A percentile compares a stretch with the other conserved stretches of the same genome.
phyloP scores from a whole-genome alignment of 1,140 invertebrate genomes.

The Sitobion miscanthi region DNA sequence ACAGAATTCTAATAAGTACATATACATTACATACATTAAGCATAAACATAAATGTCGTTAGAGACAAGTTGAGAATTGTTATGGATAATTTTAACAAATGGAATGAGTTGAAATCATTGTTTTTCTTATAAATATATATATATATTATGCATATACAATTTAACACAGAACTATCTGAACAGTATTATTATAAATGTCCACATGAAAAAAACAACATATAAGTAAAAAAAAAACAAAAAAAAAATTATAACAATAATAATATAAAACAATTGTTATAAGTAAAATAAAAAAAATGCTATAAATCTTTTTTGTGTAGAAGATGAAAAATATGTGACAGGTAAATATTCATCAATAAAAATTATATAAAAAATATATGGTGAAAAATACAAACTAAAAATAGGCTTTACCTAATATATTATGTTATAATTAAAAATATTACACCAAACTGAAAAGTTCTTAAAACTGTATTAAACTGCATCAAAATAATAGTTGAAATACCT shows the following conservation, averaged over 20 bases:
- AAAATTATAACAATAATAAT: background rate
- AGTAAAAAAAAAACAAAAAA: background rate
- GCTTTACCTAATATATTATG: background rate
- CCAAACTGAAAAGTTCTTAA: background rate
- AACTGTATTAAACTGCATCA: background rate
- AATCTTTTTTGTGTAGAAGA: background rate
- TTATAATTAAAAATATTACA: background rate
- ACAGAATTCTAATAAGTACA: background rate
- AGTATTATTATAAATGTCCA: background rate
- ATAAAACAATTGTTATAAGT: background rate
- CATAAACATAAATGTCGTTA: background rate
- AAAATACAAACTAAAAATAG: background rate
- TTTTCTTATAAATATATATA: background rate
- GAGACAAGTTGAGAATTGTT: background rate
- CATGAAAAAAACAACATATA: background rate
- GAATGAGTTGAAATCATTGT: background rate
- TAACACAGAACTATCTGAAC: background rate
- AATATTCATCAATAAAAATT: background rate
- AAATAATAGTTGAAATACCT: background rate
- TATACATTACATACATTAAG: background rate
- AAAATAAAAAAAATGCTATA: background rate
- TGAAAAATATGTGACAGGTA: background rate
- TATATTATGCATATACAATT: background rate
- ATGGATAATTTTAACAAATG: background rate
- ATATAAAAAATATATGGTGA: background rate